Base-by-base conservation (phyloP, 1,140 invertebrate genomes). In the Mycetomoellerius zeteki region DNA sequence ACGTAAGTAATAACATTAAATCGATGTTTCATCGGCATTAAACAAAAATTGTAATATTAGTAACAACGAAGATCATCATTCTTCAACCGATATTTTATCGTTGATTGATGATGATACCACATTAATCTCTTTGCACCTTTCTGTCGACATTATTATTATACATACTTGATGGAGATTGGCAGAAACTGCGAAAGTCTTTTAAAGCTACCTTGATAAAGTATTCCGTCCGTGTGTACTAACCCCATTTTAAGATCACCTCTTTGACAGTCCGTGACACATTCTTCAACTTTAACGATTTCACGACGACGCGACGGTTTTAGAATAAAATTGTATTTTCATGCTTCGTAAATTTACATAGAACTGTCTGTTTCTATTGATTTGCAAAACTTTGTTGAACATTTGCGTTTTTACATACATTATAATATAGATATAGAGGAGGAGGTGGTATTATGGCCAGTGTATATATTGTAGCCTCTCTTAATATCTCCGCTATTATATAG, bases 91-190 rank as follows among this genome's bases (percentile, higher is more conserved):
- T 21, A 47, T 50, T 84, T 84, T 84, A 43, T 73, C 60, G 24
- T 27, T 82, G 69, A 88, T 81, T 75, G 72, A 81, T 75, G 43
- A 75, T 27, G 69, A 75, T 86, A 87, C 21, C 65, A 14, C 67
- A 37, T 21, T 71, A 86, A 88, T 87, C 76, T 62, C 54, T 81
- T 75, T 52, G 58, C 58, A 8, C n/a, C 27, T 56, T 67, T 75
- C 24, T 81, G 16, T 6, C 54, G 47, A 24, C 24, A 52, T 71
- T 73, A 86, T 86, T 81, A 43, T 43, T 43, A 10, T 43, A 88
- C 56, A 71, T 37, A 27, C n/a, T 58, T 88, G 72, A 88, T 86
- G 69, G 69, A 88, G 78, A 88, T 86, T 86, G 87, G 85, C 87
- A 75, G 87, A 75, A 88, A 88, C 87, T 81, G 37, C 69, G 14